Conservation (phyloP, 2,797 vertebrate genomes). For the Champsocephalus gunnari region DNA sequence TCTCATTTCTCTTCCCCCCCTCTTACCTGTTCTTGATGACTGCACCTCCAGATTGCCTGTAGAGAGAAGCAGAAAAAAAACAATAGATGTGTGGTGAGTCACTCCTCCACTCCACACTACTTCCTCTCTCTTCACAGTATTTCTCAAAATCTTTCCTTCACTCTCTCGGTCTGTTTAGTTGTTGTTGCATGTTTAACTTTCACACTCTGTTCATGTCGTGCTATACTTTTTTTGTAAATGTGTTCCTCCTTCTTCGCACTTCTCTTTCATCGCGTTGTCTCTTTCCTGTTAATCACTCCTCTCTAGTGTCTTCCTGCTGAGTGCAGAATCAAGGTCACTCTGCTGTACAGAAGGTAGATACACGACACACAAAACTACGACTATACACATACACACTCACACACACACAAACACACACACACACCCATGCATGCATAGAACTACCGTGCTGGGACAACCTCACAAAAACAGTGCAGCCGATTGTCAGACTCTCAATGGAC, state of each 20-base stretch:
- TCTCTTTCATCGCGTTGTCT: constrained; percentile 46
- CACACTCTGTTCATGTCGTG: constrained; percentile 35
- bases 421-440: constrained; percentile 6
- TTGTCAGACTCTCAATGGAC: background rate
- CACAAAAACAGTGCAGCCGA: constrained; percentile 22
- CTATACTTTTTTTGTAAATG: constrained; percentile 29
- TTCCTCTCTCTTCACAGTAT: constrained; percentile 33
- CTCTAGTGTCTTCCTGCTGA: constrained; percentile 72
- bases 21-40: constrained; percentile 89
- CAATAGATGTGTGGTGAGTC: constrained; percentile 73
- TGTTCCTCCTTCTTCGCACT: constrained; percentile 43
- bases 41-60: constrained; percentile 88
- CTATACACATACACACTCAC: constrained; percentile 31
- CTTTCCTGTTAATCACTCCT: constrained; percentile 72
- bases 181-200: constrained; percentile 59
- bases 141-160: constrained; percentile 30
- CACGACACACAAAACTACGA: constrained; percentile 61
- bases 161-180: constrained; percentile 17
- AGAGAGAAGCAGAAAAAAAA: constrained; percentile 57
- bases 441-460: constrained; percentile 10
- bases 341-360: constrained; percentile 60
- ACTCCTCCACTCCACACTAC: constrained; percentile 63
- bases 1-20: constrained; percentile 27
- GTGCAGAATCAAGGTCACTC: constrained; percentile 78
- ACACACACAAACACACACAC: constrained; percentile 35